Conservation (phyloP, 35 echinoderm and acorn worm genomes). For the Ophiothrix spiculata region DNA sequence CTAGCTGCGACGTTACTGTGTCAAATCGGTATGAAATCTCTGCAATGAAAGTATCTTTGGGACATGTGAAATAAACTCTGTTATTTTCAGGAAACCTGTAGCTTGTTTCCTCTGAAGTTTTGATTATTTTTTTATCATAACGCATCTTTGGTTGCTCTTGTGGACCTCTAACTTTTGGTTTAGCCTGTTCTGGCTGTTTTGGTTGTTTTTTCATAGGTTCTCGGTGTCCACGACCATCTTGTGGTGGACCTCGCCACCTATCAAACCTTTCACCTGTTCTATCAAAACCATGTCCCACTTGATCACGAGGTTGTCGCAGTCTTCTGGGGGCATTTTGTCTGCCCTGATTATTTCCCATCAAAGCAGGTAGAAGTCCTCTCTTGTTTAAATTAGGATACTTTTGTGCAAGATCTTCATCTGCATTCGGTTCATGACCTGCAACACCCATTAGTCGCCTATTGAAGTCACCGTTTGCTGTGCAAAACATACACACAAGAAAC, state of each 20-base stretch:
- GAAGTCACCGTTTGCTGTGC: background rate
- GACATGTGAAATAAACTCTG: constrained; percentile 85
- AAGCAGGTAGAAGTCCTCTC: constrained; percentile 63
- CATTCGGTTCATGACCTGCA: background rate
- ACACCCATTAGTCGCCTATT: background rate
- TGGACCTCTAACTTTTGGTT: constrained; percentile 36
- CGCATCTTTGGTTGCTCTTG: constrained; percentile 77
- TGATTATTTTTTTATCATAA: constrained; percentile 66
- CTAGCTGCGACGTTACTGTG: constrained; percentile 62
- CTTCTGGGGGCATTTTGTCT: constrained; percentile 4
- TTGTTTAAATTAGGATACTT: constrained; percentile 68
- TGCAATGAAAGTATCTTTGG: constrained; percentile 81
- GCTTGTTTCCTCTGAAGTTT: constrained; percentile 56
- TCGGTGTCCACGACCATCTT: constrained; percentile 5
- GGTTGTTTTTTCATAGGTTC: background rate
- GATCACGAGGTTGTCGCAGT: background rate
- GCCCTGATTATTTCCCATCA: constrained; percentile 45
- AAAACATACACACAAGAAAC: background rate
- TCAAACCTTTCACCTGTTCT: background rate
- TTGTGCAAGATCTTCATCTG: constrained; percentile 12
- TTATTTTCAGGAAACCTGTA: constrained; percentile 98
- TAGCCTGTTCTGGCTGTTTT: background rate
- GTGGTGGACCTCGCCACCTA: constrained; percentile 9
- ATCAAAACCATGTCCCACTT: background rate
- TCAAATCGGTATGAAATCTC: constrained; percentile 80